Base-by-base conservation (phyloP, 2,113 vertebrate genomes). In the Micronycteris hirsuta region DNA sequence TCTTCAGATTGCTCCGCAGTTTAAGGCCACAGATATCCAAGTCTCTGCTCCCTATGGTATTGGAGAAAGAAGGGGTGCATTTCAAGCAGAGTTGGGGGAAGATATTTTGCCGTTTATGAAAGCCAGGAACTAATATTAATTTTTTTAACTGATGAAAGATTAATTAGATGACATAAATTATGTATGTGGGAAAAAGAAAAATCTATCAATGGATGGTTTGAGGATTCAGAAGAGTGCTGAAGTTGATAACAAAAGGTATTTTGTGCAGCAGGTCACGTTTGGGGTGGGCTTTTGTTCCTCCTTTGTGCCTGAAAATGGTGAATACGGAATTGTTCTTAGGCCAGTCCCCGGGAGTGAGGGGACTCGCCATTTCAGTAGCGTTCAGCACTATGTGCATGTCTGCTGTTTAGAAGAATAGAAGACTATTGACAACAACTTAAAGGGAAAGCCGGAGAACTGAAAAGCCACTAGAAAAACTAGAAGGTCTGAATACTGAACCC, bases 111-210 rank as follows among this genome's bases (percentile, higher is more conserved):
- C 54, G 22, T n/a, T 97, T 93, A 80, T 41, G 70, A 73, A 88
- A 12, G 41, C 41, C 43, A 67, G 88, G 26, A 93, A 91, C 89
- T 96, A 95, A 76, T 38, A 33, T 89, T 93, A 95, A 97, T 86
- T 86, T 96, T 82, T 95, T 97, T 91, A 94, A 96, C 90, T 87
- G 96, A 95, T 97, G 94, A 92, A 94, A 95, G 94, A 96, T 85
- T 91, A 92, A 98, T 96, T 93, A 94, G 93, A 22, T 82, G 78
- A 28, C 96, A 76, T 95, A 97, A 96, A 31, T 81, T 91, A 93
- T 91, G 97, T 74, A 98, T 97, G 93, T 97, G 97, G 97, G 97
- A 97, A 98, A 96, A 97, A 96, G 74, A 88, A 70, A 70, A 94
- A 31, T 61, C 88, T 96, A 95, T 82, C 90, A 87, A 80, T 95